Evolutionary conservation across 2,888 invertebrate genomes (phyloP), one percentile per base, ranked within the genome.

Genomic region (Selenia dentaria): DNA sequence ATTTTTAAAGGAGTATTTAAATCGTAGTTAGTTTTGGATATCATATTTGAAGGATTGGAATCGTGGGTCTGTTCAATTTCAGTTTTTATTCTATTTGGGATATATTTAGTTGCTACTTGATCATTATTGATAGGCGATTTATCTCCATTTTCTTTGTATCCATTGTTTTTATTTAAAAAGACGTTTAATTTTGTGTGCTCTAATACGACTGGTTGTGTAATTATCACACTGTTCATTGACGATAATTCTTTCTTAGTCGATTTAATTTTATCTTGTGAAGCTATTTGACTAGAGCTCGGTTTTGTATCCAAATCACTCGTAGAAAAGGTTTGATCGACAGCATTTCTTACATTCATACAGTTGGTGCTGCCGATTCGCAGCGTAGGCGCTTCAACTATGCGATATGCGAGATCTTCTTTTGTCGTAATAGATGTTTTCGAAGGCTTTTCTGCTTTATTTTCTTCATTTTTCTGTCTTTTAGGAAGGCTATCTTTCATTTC

Each of bases 401-500:
- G 38, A 5, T n/a, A n/a, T n/a, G 50, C 27, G 32, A 24, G 47
- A 32, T 48, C 39, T 34, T 57, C 39, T 51, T 52, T 38, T 16
- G 49, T 16, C 9, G 8, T 38, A 33, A 48, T 31, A 42, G 13
- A 43, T 39, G 31, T 38, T 29, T 20, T 45, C 40, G 55, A 62
- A 13, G 22, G 1, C 6, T 36, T 36, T 5, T 22, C 35, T 8
- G 16, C n/a, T 4, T 26, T 9, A 4, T 37, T 47, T 9, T 25
- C 47, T 39, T 68, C 83, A 20, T 81, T 76, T 56, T 91, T 92
- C 13, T 91, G 72, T 58, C 92, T 91, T 66, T 93, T 93, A 0
- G 94, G 94, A 49, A 95, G 79, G 6, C 95, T 95, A 73, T 95
- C 93, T 77, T 95, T 95, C 94, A 95, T 95, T 85, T 95, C 95